Base-by-base conservation (phyloP, 2,888 invertebrate species). In the Nomada hirtipes region DNA sequence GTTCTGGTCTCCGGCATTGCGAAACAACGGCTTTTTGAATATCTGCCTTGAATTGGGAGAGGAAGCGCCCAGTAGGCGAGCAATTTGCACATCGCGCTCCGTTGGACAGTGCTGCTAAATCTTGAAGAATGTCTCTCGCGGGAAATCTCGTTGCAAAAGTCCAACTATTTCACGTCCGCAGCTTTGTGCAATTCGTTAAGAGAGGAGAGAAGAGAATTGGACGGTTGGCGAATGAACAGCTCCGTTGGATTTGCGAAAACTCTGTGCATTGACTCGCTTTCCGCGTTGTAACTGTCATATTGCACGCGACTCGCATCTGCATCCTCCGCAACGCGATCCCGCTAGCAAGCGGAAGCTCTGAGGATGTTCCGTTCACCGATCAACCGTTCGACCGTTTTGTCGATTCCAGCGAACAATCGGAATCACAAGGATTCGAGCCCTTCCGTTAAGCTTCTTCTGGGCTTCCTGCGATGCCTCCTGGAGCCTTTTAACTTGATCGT, bases 261-360 rank as follows among this genome's bases (percentile, higher is more conserved):
- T 64, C 29, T 65, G 85, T 83, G 81, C 85, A 79, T 76, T 55
- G 76, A 50, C 78, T 76, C 73, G 74, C 69, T 61, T 29, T 74
- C 20, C 15, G 61, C 81, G 70, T 87, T 87, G 77, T 89, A 89
- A 89, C 89, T 89, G 89, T 88, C 88, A 52, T 82, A 85, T 68
- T 53, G 79, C 85, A 88, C 81, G 86, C 86, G 83, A 80, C 79
- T 73, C 79, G 86, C 81, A 60, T 83, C 81, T 71, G 84, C 83
- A 85, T 76, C 68, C 76, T 80, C 67, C 82, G 83, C 72, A 50
- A 79, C 86, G 85, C 20, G 80, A 68, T 87, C 82, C 87, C 87
- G 87, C 86, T 86, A 84, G 75, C 79, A 67, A 76, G 73, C 84
- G 88, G 87, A 87, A 82, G 55, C 44, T 7, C 47, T n/a, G 29